Base-by-base conservation (phyloP, 2,797 vertebrate genomes). In the Coendou prehensilis region DNA sequence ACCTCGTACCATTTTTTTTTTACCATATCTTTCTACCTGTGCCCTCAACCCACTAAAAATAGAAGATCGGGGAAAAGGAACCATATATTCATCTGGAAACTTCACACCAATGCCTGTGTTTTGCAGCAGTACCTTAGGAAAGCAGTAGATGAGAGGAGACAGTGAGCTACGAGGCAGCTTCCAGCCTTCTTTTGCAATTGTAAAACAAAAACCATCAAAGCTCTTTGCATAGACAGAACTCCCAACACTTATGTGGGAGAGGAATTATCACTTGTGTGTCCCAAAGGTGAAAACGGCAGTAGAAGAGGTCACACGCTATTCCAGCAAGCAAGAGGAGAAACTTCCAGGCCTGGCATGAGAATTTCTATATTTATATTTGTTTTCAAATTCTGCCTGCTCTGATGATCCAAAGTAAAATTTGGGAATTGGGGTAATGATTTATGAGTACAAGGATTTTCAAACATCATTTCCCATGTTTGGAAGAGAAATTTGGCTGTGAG, bases 401-500 rank as follows among this genome's bases (percentile, higher is more conserved):
- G 91, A 79, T n/a, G 80, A 75, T 67, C 89, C 87, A 26, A 8
- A 80, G 92, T 75, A 85, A 91, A 95, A 97, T 73, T 87, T 67
- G 93, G 95, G 90, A 69, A 87, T 81, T 59, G 26, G 59, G 94
- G 80, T 89, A 87, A 82, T 94, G 93, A 87, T 88, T 84, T 87
- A 54, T 95, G 87, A 92, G 45, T 0, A 0, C 28, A 14, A 67
- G 67, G 71, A 50, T 95, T 88, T 93, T 52, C 45, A 64, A 93
- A 90, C 94, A 88, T 67, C 67, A 13, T 87, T 75, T 83, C 67
- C 92, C 37, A 0, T 83, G 87, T 97, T 96, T 90, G 85, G 86
- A 95, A 90, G 90, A 81, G 94, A 71, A 82, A 92, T 41, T 28
- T 69, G 95, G 50, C 95, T 47, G 41, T 86, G 87, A 63, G 75